phyloP scores from a whole-genome alignment of 2,888 invertebrate species.

The Caradrina kadenii region DNA sequence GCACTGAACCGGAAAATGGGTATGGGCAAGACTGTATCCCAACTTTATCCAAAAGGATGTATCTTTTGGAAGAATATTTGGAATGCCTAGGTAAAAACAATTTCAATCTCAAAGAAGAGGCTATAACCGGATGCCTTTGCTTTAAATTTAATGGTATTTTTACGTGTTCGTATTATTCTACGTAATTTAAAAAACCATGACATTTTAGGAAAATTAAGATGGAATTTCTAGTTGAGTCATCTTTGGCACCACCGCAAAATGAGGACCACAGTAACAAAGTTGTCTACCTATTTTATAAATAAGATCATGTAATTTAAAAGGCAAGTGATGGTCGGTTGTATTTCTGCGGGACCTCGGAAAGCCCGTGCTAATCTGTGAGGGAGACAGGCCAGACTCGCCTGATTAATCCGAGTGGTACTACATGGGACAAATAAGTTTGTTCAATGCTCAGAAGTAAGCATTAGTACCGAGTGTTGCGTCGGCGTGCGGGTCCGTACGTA shows the following conservation, averaged over 20 bases:
- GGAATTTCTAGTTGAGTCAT: slow-evolving; percentile 3
- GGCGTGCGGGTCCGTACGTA: slow-evolving; percentile 82
- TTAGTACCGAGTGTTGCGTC: slow-evolving; percentile 83
- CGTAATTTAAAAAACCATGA: slow-evolving; percentile 4
- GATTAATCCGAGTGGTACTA: slow-evolving; percentile 82
- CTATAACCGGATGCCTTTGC: slow-evolving; percentile 43
- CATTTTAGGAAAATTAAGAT: background rate
- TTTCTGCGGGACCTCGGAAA: slow-evolving; percentile 69
- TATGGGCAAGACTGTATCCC: slow-evolving; percentile 66
- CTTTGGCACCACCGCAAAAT: slow-evolving; percentile 7
- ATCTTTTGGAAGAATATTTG: slow-evolving; percentile 63
- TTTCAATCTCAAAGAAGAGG: slow-evolving; percentile 55
- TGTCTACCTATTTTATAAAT: slow-evolving; percentile 38
- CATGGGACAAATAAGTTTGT: slow-evolving; percentile 85
- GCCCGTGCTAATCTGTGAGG: slow-evolving; percentile 71
- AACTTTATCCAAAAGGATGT: slow-evolving; percentile 67
- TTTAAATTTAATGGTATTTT: slow-evolving; percentile 41
- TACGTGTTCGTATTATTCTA: slow-evolving; percentile 19
- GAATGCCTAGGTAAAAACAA: slow-evolving; percentile 64
- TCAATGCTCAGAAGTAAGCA: slow-evolving; percentile 85
- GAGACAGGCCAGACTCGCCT: slow-evolving; percentile 70
- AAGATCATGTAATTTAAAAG: slow-evolving; percentile 63
- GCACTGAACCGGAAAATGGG: slow-evolving; percentile 69
- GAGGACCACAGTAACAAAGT: slow-evolving; percentile 2
- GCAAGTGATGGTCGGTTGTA: slow-evolving; percentile 68